Evolutionary conservation across 2,113 vertebrate species (phyloP), one percentile per base, ranked within the genome.

Genomic region (Lasiurus cinereus): DNA sequence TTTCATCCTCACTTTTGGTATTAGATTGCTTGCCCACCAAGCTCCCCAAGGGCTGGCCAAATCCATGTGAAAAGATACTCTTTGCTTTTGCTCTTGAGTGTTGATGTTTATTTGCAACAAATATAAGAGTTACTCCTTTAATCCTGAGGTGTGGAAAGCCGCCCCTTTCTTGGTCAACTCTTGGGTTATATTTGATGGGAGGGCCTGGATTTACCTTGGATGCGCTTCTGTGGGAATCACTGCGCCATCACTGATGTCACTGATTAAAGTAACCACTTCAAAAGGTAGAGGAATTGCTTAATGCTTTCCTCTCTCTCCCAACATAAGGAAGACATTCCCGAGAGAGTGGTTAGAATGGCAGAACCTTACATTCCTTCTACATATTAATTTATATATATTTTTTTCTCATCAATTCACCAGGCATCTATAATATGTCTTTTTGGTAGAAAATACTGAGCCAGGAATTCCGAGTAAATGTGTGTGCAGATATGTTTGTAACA

Each of bases 231-330:
- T 85, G 80, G 10, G 79, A 82, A 62, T 69, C 43, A 27, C 0
- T 27, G 11, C 15, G 69, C 5, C 46, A 29, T 36, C 19, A 39
- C 19, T 70, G 54, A 85, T 66, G 50, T 69, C 48, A 66, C 43
- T 48, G 33, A 52, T 16, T 78, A 36, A 95, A 88, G 9, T 15
- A 77, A 93, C 31, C 90, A 90, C 80, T 92, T 95, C 72, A 95
- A 90, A 82, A 50, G 19, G 66, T 8, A 64, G 13, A 7, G 13
- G 50, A 3, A 64, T 46, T 64, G 0, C 11, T 78, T 69, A n/a
- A 50, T 2, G 18, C 24, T 21, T 90, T 48, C 29, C 2, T 36
- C 12, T 52, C 29, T 22, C 9, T 50, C 36, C 9, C 7, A 29
- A 6, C 24, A 84, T 36, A 31, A 69, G 39, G 19, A 90, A 50